Conservation (phyloP, 1,140 invertebrate species). For the Aphaenogaster rudis region DNA sequence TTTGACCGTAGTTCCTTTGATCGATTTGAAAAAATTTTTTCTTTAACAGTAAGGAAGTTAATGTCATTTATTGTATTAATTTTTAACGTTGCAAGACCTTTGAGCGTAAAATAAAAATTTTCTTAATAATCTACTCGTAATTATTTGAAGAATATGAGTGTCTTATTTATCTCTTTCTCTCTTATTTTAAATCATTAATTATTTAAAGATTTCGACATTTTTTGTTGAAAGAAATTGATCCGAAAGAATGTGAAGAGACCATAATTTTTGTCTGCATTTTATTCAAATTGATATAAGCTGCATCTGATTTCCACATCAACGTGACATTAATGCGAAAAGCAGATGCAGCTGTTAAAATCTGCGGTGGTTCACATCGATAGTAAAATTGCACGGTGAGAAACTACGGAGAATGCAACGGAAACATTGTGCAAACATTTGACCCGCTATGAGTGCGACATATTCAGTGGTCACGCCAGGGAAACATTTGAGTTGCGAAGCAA, state of each 20-base stretch:
- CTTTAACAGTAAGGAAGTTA: background rate
- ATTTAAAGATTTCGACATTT: background rate
- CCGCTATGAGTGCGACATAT: background rate
- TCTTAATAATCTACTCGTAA: background rate
- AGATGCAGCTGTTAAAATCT: constrained; percentile 20
- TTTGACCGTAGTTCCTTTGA: background rate
- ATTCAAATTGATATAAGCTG: background rate
- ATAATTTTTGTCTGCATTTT: background rate
- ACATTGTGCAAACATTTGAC: constrained; percentile 18
- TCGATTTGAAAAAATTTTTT: background rate
- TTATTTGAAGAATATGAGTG: background rate
- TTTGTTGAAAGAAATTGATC: background rate
- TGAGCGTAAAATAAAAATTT: background rate
- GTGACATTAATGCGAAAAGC: background rate
- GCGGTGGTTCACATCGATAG: background rate
- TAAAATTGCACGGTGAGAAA: background rate
- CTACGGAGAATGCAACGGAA: background rate
- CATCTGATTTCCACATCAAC: background rate
- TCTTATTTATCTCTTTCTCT: background rate
- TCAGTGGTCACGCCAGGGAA: background rate
- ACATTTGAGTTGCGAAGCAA: constrained; percentile 6
- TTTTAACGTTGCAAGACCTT: background rate
- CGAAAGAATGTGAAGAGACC: too few relatives aligned
- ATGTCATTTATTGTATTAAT: background rate
- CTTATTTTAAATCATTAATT: background rate